These are phyloP conservation scores for Sepiola atlantica DNA, from an alignment of 2,888 invertebrate species.

Conservation along the genomic window DNA sequence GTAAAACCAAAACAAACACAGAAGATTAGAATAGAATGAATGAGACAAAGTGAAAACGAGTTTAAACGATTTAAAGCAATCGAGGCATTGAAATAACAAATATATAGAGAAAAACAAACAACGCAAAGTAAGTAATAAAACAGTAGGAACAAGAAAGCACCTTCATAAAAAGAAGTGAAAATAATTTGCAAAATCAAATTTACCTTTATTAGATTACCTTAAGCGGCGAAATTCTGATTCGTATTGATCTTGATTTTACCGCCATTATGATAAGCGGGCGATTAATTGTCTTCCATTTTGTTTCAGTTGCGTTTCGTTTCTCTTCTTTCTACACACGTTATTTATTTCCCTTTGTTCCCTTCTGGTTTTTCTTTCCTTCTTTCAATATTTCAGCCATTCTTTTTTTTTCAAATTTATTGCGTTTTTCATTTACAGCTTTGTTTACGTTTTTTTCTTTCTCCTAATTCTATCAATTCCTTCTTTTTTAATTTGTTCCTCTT, in stretches of 20 bases:
- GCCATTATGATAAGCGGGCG: background rate
- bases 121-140: background rate
- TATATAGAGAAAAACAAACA: background rate
- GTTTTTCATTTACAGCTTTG: too few species aligned
- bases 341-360: too few species aligned
- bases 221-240: background rate
- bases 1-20: background rate
- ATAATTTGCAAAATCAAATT: slow-evolving; percentile 32
- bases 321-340: too few species aligned
- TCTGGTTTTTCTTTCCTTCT: too few species aligned
- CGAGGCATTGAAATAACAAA: background rate
- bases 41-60: background rate
- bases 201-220: background rate
- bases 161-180: background rate
- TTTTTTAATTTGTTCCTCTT: too few species aligned
- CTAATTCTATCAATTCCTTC: too few species aligned
- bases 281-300: background rate
- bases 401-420: too few species aligned
- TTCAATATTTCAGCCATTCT: too few species aligned
- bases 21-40: background rate
- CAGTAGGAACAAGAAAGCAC: background rate
- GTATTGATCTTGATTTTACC: background rate
- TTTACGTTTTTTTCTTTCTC: too few species aligned
- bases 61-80: background rate
- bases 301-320: too few species aligned